Evolutionary conservation across 2,797 vertebrate genomes (phyloP), one percentile per base, ranked within the genome.

Genomic region (Syngnathus acus): DNA sequence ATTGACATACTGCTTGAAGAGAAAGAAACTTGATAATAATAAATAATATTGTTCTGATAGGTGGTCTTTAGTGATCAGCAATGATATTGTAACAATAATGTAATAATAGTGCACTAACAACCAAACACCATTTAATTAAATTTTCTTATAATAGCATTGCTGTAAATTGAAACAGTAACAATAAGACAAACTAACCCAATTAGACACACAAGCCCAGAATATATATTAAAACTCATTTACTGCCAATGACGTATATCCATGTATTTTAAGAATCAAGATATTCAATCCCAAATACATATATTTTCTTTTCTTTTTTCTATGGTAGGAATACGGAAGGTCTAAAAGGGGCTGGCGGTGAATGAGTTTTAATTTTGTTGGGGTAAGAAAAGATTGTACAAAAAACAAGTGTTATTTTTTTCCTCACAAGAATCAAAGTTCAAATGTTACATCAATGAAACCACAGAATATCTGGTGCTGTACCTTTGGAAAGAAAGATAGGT

Each of bases 381-480:
- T 59, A 21, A 0, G 9, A 21, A 51, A 10, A 51, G 8, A 21
- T 51, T 51, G n/a, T 26, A 17, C 26, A 39, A 42, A 10, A 14
- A 40, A n/a, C 40, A 9, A 4, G n/a, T n/a, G n/a, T 54, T n/a
- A 1, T 21, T 32, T 16, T 26, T 23, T 43, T 21, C 19, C 16
- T 9, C 8, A 45, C 7, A 32, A 62, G 14, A 62, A 23, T 43
- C 10, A 26, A 62, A 45, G 7, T 39, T 37, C 16, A 16, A 6
- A n/a, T 21, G 9, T 13, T 11, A 57, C 13, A 32, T 16, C 4
- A 26, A 2, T 40, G 13, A 6, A 45, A 62, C 10, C 5, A 21
- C 62, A 76, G 66, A 75, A 67, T 76, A 53, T 64, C 2, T 67
- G 43, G 23, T 84, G 87, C 84, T 84, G 78, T 90, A 92, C 89